Evolutionary conservation across 2,113 vertebrate species (phyloP).

Genomic region (Centropus bengalensis): DNA sequence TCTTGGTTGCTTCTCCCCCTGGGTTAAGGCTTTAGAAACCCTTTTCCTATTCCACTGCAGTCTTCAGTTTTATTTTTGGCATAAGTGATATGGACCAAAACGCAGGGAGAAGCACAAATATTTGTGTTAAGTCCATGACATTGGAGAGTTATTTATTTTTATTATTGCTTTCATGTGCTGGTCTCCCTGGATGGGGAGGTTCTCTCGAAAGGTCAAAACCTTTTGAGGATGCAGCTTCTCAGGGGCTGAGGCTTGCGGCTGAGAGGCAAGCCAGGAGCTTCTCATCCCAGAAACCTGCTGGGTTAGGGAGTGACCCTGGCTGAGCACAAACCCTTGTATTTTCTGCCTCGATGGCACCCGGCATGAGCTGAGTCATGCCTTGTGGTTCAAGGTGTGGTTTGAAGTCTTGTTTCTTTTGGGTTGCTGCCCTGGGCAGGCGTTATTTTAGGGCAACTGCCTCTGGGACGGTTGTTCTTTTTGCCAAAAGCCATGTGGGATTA

Average conservation of each 20-base stretch:
- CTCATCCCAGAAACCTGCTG: background rate
- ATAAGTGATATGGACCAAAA: background rate
- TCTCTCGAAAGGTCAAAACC: background rate
- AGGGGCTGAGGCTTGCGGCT: background rate
- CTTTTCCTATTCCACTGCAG: background rate
- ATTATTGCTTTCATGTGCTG: background rate
- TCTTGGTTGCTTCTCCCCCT: background rate
- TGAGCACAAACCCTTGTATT: background rate
- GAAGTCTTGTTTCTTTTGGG: constrained; percentile 22
- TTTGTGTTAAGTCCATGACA: background rate
- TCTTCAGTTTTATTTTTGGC: background rate
- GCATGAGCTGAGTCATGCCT: constrained; percentile 11
- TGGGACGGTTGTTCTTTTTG: background rate
- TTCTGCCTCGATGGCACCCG: background rate
- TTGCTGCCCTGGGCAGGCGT: background rate
- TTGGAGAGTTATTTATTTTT: background rate
- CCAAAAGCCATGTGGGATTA: background rate
- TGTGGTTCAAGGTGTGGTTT: constrained; percentile 39
- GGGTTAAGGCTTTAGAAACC: background rate
- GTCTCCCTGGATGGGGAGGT: background rate
- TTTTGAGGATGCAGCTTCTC: background rate
- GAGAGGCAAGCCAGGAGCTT: background rate
- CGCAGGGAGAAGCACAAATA: background rate
- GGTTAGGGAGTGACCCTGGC: background rate
- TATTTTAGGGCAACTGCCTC: background rate